Evolutionary conservation across 2,888 invertebrate species (phyloP).

Genomic region (Schrankia costaestrigalis): DNA sequence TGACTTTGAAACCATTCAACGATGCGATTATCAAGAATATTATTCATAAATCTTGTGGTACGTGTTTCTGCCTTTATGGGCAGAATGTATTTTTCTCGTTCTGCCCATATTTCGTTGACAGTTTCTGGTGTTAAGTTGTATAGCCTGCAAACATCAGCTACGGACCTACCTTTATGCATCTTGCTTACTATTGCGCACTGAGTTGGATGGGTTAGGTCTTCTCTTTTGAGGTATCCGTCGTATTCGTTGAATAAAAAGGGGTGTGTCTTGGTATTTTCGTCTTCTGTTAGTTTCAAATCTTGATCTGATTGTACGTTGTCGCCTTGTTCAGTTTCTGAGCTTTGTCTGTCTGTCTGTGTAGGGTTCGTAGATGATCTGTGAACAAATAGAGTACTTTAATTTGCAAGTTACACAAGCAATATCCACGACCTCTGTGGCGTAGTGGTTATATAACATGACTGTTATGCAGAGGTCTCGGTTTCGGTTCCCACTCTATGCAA

Average conservation of each 20-base stretch:
- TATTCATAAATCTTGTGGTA: constrained; percentile 40
- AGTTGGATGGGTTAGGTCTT: constrained; percentile 34
- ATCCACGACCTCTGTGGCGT: too few species aligned
- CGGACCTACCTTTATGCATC: constrained; percentile 45
- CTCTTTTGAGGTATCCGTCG: constrained; percentile 19
- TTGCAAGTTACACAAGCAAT: too few species aligned
- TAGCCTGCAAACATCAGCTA: constrained; percentile 40
- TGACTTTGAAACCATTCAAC: constrained; percentile 43
- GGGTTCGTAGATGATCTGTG: constrained; percentile 2
- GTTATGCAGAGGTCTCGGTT: too few species aligned
- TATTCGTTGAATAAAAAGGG: constrained; percentile 17
- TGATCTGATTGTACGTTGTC: constrained; percentile 29
- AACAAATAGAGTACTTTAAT: too few species aligned
- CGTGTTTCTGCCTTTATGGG: constrained; percentile 34
- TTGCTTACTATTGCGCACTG: constrained; percentile 48
- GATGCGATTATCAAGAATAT: constrained; percentile 35
- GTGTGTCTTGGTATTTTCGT: constrained; percentile 14
- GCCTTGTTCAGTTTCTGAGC: constrained; percentile 10
- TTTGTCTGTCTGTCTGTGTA: constrained; percentile 8
- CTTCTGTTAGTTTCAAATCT: constrained; percentile 18
- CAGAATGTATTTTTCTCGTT: constrained; percentile 39
- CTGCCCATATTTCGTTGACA: constrained; percentile 48
- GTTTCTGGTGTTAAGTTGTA: constrained; percentile 42
- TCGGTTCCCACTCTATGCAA: too few species aligned
- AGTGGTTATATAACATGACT: too few species aligned